Percentiles rank a stretch among this genome's conserved stretches.
These are phyloP conservation scores for Eretmochelys imbricata DNA, from an alignment of 2,113 vertebrate genomes.

Conservation along the genomic window DNA sequence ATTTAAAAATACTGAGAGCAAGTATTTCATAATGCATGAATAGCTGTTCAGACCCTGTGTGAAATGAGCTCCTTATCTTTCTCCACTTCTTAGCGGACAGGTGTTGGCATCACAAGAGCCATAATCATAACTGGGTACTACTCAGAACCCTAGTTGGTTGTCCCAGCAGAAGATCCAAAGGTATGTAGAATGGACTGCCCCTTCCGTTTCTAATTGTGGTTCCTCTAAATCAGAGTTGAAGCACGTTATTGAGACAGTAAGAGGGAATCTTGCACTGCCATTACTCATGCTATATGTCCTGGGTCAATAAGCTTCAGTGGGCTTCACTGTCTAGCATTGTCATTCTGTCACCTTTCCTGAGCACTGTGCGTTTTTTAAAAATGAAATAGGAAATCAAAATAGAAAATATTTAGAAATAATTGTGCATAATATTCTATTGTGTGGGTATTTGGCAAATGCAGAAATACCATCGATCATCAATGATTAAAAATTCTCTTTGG, in stretches of 20 bases:
- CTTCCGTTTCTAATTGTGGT: neutral
- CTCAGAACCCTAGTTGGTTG: neutral
- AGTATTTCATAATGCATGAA: neutral
- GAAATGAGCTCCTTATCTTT: neutral
- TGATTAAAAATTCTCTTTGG: neutral
- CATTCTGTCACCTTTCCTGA: neutral
- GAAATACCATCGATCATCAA: neutral
- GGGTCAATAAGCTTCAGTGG: neutral
- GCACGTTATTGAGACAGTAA: neutral
- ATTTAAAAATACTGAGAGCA: neutral
- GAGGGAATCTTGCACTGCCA: neutral
- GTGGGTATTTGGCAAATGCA: neutral
- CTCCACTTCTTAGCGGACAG: neutral
- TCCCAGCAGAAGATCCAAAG: neutral
- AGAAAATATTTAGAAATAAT: neutral
- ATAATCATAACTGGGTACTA: neutral
- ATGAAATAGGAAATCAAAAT: neutral
- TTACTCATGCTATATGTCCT: neutral
- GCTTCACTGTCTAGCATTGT: neutral
- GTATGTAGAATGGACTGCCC: neutral
- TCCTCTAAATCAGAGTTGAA: neutral
- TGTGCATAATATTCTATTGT: neutral
- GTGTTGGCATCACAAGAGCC: neutral
- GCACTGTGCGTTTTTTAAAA: conserved; percentile 17
- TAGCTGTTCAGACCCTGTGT: neutral